phyloP scores from a whole-genome alignment of 2,113 vertebrate species.

The Crotalus tigris region DNA sequence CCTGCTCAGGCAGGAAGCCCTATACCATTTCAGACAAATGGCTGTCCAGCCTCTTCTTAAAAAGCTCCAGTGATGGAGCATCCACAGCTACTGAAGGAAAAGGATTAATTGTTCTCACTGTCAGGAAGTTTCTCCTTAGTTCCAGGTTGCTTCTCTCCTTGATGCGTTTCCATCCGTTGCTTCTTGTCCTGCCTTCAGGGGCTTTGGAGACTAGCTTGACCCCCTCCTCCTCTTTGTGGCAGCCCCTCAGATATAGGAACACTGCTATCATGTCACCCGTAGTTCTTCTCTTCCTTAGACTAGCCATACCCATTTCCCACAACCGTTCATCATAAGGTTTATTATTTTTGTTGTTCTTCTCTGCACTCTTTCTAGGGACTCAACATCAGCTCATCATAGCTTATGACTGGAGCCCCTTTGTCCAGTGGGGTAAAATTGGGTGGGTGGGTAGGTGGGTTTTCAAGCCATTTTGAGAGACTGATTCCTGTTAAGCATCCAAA shows the following conservation, averaged over 20 bases:
- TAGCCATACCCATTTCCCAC: neutral
- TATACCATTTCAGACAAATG: neutral
- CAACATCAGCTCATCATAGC: neutral
- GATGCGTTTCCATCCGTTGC: neutral
- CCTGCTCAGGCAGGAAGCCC: neutral
- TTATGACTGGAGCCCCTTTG: neutral
- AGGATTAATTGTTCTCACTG: neutral
- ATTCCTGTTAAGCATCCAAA: neutral
- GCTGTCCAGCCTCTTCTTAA: neutral
- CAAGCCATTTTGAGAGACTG: neutral
- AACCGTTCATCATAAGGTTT: neutral
- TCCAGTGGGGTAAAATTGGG: neutral
- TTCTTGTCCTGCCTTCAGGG: neutral
- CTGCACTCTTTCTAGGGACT: neutral
- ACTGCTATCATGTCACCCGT: accelerated
- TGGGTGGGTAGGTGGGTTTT: neutral
- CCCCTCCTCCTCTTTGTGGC: neutral
- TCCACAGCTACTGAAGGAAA: neutral
- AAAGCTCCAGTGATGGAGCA: neutral
- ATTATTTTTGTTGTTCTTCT: neutral
- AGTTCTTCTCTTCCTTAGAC: neutral
- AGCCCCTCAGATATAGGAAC: neutral
- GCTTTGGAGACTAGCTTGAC: too few relatives aligned
- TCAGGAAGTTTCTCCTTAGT: neutral
- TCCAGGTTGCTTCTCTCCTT: neutral